These are phyloP conservation scores for Rutilus rutilus DNA, from an alignment of 2,113 vertebrate genomes.

Conservation along the genomic window DNA sequence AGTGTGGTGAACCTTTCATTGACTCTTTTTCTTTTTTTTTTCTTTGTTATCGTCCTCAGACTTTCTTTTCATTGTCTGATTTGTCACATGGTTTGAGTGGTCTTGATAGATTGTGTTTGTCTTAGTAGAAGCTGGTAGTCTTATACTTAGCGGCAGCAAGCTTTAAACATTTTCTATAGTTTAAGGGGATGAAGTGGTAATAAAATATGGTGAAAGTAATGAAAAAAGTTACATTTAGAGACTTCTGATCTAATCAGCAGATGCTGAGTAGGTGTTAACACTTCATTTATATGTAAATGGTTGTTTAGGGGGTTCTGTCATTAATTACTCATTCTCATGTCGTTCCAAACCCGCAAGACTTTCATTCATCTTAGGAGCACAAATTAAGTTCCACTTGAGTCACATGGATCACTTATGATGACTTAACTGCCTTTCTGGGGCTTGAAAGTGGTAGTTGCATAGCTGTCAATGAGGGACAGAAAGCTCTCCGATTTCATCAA, in stretches of 20 bases:
- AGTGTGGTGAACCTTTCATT: not conserved
- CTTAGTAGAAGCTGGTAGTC: not conserved
- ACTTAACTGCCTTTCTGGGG: too few species aligned
- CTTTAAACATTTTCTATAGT: not conserved
- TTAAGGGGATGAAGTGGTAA: not conserved
- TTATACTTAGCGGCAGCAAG: not conserved
- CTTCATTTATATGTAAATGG: not conserved
- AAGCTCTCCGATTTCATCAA: too few species aligned
- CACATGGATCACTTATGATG: too few species aligned
- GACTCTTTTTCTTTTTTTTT: not conserved
- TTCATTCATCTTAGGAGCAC: too few species aligned
- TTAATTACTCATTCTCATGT: too few species aligned
- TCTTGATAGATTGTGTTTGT: not conserved
- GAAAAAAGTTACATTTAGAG: not conserved
- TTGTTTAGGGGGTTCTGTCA: not conserved
- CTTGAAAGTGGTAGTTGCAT: too few species aligned
- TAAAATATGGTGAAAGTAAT: not conserved
- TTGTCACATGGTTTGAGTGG: not conserved
- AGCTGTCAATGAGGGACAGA: too few species aligned
- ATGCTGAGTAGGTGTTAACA: not conserved
- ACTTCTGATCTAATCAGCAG: not conserved
- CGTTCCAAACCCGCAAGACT: too few species aligned
- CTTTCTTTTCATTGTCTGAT: not conserved
- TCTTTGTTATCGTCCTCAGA: not conserved
- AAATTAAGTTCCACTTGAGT: too few species aligned